Evolutionary conservation across 2,113 vertebrate genomes (phyloP).

Genomic region (Setophaga petechia): DNA sequence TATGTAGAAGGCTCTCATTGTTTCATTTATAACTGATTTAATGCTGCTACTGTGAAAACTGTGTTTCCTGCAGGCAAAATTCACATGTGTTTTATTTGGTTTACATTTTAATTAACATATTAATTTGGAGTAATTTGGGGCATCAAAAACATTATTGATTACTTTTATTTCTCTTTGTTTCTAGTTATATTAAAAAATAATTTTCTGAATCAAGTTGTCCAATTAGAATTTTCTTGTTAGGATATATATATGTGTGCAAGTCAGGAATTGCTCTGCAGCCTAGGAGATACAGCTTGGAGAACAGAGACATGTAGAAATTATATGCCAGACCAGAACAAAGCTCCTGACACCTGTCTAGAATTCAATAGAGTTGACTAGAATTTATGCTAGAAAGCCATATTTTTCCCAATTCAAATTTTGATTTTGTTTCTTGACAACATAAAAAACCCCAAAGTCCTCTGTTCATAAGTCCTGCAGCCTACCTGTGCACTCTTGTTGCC

Average conservation of each 20-base stretch:
- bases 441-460: not conserved
- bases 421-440: not conserved
- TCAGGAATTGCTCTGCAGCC: not conserved
- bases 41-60: not conserved
- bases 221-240: not conserved
- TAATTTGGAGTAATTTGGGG: not conserved
- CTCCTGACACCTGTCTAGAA: not conserved
- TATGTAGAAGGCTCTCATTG: not conserved
- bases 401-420: not conserved
- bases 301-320: not conserved
- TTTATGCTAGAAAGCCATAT: not conserved
- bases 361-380: not conserved
- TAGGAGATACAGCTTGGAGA: not conserved
- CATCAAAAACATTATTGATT: not conserved
- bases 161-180: not conserved
- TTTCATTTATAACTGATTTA: not conserved
- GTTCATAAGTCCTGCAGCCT: not conserved
- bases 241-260: not conserved
- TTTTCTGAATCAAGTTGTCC: not conserved
- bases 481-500: not conserved
- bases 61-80: not conserved
- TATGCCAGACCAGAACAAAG: not conserved
- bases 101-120: not conserved
- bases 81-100: not conserved
- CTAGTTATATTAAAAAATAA: not conserved